phyloP scores from a whole-genome alignment of 1,140 invertebrate species.

The Linepithema humile region DNA sequence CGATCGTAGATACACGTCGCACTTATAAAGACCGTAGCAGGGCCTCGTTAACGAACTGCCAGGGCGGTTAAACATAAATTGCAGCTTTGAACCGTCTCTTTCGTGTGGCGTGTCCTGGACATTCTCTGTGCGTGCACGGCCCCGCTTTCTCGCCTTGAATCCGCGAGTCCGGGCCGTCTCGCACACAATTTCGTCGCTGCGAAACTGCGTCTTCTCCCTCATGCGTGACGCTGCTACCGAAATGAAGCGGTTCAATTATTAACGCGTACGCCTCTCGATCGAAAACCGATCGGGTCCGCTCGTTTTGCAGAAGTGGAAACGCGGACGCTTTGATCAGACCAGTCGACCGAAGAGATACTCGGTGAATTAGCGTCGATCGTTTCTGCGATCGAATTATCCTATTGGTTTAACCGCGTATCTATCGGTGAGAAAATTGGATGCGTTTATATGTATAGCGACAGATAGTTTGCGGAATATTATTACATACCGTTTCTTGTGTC shows the following conservation, averaged over 20 bases:
- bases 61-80: slow-evolving; percentile 74
- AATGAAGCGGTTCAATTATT: slow-evolving; percentile 60
- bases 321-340: slow-evolving; percentile 19
- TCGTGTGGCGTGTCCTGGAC: slow-evolving; percentile 32
- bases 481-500: not conserved
- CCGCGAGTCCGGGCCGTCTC: slow-evolving; percentile 35
- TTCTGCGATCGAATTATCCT: not conserved
- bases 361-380: slow-evolving; percentile 11
- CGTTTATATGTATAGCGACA: not conserved
- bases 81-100: slow-evolving; percentile 69
- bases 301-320: slow-evolving; percentile 25
- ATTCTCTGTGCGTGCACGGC: slow-evolving; percentile 29
- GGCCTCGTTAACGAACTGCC: slow-evolving; percentile 75
- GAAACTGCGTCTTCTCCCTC: slow-evolving; percentile 5
- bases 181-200: slow-evolving; percentile 58
- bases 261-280: slow-evolving; percentile 51
- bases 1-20: slow-evolving; percentile 76
- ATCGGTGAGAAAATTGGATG: not conserved
- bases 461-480: too few species aligned
- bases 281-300: slow-evolving; percentile 8
- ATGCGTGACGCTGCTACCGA: slow-evolving; percentile 31
- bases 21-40: slow-evolving; percentile 73
- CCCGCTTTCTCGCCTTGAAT: slow-evolving; percentile 73
- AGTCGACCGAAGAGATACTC: not conserved
- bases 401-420: not conserved